Evolutionary conservation across 35 echinoderm and acorn worm species (phyloP).

Genomic region (Hemicentrotus pulcherrimus): DNA sequence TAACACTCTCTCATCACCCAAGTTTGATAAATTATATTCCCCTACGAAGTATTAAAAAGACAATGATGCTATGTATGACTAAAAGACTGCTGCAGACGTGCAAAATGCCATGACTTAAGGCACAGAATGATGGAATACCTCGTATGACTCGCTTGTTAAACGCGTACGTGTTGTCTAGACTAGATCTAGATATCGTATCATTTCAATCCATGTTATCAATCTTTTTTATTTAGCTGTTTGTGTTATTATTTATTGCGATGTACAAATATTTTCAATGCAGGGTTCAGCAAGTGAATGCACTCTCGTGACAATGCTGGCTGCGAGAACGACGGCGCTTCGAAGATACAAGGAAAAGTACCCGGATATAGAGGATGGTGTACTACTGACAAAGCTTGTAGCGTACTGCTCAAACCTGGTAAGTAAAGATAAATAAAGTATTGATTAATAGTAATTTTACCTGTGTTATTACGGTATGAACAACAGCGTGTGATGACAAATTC

Average conservation of each 20-base stretch:
- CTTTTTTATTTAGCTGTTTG: not conserved
- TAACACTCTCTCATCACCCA: too few relatives aligned
- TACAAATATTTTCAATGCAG: conserved; percentile 26
- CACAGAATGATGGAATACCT: not conserved
- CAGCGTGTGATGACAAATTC: too few relatives aligned
- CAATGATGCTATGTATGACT: not conserved
- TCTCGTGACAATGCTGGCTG: conserved; percentile 66
- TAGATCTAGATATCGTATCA: not conserved
- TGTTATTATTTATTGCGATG: not conserved
- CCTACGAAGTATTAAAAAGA: not conserved
- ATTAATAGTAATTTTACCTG: too few relatives aligned
- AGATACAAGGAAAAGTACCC: conserved; percentile 65
- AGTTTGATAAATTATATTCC: too few relatives aligned
- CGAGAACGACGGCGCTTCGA: conserved; percentile 56
- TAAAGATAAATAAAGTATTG: not conserved
- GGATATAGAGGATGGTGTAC: conserved; percentile 61
- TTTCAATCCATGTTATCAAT: not conserved
- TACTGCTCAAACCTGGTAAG: conserved; percentile 83
- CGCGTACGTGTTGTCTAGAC: not conserved
- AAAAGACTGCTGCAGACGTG: not conserved
- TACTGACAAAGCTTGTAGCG: conserved; percentile 77
- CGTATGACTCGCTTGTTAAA: not conserved
- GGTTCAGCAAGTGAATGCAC: conserved; percentile 87
- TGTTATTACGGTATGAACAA: too few relatives aligned
- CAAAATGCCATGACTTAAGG: not conserved